These are phyloP conservation scores for Laupala kohalensis DNA, from an alignment of 1,140 invertebrate species.

Conservation along the genomic window DNA sequence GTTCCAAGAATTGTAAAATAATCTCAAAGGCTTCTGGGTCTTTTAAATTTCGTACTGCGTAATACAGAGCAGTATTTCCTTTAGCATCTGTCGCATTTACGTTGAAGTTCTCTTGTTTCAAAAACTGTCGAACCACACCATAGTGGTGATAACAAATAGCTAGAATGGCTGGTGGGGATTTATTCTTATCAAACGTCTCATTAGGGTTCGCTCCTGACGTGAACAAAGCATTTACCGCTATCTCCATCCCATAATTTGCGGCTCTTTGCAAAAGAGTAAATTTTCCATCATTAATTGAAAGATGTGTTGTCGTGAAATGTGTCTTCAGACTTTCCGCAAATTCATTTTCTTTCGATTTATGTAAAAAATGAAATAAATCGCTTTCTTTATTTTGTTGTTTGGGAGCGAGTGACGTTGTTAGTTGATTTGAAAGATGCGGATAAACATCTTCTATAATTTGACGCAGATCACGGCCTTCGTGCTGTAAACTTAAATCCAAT, in stretches of 20 bases:
- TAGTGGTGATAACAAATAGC: conserved; percentile 44
- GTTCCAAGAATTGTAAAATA: too few species aligned
- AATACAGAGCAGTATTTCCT: conserved; percentile 67
- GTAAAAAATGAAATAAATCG: neutral
- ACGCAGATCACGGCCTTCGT: conserved; percentile 4
- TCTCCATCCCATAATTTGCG: conserved; percentile 40
- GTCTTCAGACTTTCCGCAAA: conserved; percentile 12
- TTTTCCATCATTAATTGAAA: conserved; percentile 34
- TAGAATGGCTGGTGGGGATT: conserved; percentile 36
- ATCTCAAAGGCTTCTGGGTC: too few species aligned
- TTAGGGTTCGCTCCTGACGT: conserved; percentile 37
- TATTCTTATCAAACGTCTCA: too few species aligned
- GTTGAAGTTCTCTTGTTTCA: conserved; percentile 33
- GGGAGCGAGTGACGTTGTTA: neutral
- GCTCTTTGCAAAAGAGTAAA: conserved; percentile 42
- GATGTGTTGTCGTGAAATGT: too few species aligned
- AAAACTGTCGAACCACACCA: conserved; percentile 42
- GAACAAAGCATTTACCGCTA: conserved; percentile 39
- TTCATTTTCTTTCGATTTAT: neutral
- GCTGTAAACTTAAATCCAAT: conserved; percentile 22
- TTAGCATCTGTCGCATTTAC: conserved; percentile 54
- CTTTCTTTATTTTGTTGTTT: neutral
- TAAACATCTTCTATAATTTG: conserved; percentile 40
- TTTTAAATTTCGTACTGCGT: conserved; percentile 62
- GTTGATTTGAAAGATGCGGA: conserved; percentile 42